A percentile compares a stretch with the other conserved stretches of the same genome.
These are phyloP conservation scores for Aproaerema taeniolella DNA, from an alignment of 2,888 invertebrate species.

Conservation along the genomic window DNA sequence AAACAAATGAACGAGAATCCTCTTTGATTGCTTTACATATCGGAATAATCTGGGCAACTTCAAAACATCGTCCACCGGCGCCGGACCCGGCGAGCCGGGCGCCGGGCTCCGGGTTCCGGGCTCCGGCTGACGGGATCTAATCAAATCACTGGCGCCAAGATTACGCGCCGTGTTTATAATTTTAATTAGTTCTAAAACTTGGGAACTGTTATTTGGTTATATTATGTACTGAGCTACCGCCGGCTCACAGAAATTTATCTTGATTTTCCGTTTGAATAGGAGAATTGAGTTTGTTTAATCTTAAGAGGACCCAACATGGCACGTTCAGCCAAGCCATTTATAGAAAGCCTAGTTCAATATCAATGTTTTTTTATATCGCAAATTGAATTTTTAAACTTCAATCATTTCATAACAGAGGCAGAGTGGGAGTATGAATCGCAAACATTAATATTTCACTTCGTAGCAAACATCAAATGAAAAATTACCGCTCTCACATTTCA, in stretches of 20 bases:
- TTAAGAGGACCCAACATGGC: too few species aligned
- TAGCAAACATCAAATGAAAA: too few species aligned
- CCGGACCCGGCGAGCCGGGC: not conserved
- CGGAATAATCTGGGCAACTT: not conserved
- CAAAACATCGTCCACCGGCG: not conserved
- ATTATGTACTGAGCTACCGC: not conserved
- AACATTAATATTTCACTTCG: too few species aligned
- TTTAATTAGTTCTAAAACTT: conserved; percentile 15
- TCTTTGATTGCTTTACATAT: not conserved
- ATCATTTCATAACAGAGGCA: too few species aligned
- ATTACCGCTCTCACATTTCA: too few species aligned
- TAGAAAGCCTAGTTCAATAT: too few species aligned
- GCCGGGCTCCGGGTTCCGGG: too few species aligned
- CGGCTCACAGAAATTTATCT: conserved; percentile 3
- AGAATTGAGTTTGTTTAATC: conserved; percentile 6
- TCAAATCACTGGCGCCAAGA: conserved; percentile 14
- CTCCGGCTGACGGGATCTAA: conserved; percentile 6
- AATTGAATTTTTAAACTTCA: too few species aligned
- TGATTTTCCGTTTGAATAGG: conserved; percentile 12
- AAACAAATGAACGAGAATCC: too few species aligned
- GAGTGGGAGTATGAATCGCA: too few species aligned
- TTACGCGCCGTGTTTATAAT: conserved; percentile 14
- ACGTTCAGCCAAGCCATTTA: too few species aligned
- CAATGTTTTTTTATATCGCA: too few species aligned
- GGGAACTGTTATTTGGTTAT: conserved; percentile 8